Evolutionary conservation across 2,888 invertebrate genomes (phyloP), one percentile per base, ranked within the genome.

Genomic region (Drosophila siamana): DNA sequence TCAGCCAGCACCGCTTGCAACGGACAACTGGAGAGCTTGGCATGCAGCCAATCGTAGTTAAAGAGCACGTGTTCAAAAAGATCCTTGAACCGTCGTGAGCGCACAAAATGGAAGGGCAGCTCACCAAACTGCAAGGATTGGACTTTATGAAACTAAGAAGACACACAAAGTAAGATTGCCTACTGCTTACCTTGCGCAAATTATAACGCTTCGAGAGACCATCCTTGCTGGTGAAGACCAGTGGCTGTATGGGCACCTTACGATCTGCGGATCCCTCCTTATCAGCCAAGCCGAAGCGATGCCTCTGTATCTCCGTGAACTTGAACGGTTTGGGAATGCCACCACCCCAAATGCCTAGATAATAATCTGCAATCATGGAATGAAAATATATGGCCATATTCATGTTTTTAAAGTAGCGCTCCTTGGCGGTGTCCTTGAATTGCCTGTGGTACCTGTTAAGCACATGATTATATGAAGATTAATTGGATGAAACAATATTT

Each of bases 351-450:
- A 98, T 97, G 0, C 99, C 99, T 19, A 99, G 93, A 91, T 98
- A 99, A 91, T 99, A 99, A 92, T 99, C 99, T 1, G 99, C 98
- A 75, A 99, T 98, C 93, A 97, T 97, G 0, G 98, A 98, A 91
- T 99, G 99, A 90, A 99, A 98, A 91, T 98, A 98, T 92, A 96
- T 96, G 0, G 98, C 97, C 96, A 98, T 97, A 91, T 98, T 98
- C 94, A 98, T 96, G 90, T 99, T 99, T 92, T 98, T 98, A 93
- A 99, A 99, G 92, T 99, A 99, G 47, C 99, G 93, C 91, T 99
- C 98, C 56, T 95, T 95, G 0, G 99, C 98, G 0, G 99, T 96
- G 89, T 98, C 98, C 1, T 98, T 94, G 92, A 99, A 99, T 92
- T 99, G 98, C 57, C 98, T 94, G 91, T 99, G 99, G 91, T 74